Conservation (phyloP, 2,888 invertebrate species). For the Epistrophe eligans region DNA sequence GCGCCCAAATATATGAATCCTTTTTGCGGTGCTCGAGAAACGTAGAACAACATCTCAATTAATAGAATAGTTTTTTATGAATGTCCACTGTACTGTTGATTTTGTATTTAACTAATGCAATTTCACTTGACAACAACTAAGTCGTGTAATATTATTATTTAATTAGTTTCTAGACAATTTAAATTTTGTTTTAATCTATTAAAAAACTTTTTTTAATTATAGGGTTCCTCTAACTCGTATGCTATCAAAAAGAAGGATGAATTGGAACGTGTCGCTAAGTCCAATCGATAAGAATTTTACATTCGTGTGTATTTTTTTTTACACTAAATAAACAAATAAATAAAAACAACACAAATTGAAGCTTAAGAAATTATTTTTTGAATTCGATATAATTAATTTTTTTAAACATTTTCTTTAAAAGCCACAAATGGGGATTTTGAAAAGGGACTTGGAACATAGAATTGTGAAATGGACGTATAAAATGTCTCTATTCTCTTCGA, state of each 20-base stretch:
- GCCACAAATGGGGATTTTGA: too few species aligned
- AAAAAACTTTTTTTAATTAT: slow-evolving; percentile 76
- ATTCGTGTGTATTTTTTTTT: slow-evolving; percentile 75
- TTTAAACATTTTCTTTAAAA: too few species aligned
- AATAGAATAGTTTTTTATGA: too few species aligned
- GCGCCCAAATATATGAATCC: background rate
- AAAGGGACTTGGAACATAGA: too few species aligned
- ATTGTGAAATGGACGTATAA: too few species aligned
- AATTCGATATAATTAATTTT: background rate
- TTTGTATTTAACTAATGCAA: too few species aligned
- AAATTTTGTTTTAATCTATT: background rate
- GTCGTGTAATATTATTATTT: too few species aligned
- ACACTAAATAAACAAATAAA: slow-evolving; percentile 66
- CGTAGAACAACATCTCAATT: slow-evolving; percentile 30
- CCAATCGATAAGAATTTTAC: slow-evolving; percentile 95
- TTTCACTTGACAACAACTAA: too few species aligned
- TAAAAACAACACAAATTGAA: slow-evolving; percentile 10
- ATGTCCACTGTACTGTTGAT: too few species aligned
- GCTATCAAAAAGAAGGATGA: slow-evolving; percentile 99
- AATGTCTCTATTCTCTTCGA: too few species aligned
- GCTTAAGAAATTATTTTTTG: background rate
- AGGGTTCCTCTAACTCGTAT: slow-evolving; percentile 99
- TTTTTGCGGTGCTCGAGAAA: slow-evolving; percentile 28
- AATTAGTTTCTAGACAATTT: too few species aligned
- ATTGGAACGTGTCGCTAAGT: slow-evolving; percentile 99